Evolutionary conservation across 2,113 vertebrate genomes (phyloP).

Genomic region (Scartelaos histophorus): DNA sequence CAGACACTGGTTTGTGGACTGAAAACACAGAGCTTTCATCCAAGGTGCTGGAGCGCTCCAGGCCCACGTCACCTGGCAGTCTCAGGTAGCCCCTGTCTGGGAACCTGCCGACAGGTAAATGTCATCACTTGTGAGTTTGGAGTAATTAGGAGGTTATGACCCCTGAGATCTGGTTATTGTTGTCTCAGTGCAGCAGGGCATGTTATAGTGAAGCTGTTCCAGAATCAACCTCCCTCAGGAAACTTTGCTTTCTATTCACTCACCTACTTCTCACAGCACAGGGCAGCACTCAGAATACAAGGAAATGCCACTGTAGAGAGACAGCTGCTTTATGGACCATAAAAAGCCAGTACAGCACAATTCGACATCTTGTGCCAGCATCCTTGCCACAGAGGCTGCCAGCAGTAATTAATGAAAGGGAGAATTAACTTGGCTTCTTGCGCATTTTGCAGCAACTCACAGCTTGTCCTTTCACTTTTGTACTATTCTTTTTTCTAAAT

Average conservation of each 20-base stretch:
- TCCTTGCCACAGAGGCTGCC: conserved; percentile 17
- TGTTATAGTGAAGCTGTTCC: conserved; percentile 49
- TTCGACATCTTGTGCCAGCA: conserved; percentile 29
- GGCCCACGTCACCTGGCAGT: conserved; percentile 54
- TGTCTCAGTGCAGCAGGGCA: conserved; percentile 45
- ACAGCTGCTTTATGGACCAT: conserved; percentile 54
- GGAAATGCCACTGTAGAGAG: conserved; percentile 66
- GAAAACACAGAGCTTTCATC: conserved; percentile 65
- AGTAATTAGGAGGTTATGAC: conserved; percentile 71
- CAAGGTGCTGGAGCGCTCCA: conserved; percentile 51
- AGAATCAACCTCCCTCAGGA: conserved; percentile 74
- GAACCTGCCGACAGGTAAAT: conserved; percentile 53
- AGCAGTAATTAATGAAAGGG: conserved; percentile 52
- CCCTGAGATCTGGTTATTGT: conserved; percentile 57
- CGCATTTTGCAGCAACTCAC: conserved; percentile 43
- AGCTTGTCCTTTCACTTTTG: conserved; percentile 29
- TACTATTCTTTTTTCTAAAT: not conserved
- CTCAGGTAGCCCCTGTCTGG: conserved; percentile 65
- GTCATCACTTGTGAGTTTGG: conserved; percentile 54
- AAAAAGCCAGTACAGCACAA: conserved; percentile 31
- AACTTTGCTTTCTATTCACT: conserved; percentile 68
- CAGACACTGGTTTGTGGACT: conserved; percentile 51
- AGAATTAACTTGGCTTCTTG: conserved; percentile 51
- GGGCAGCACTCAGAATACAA: conserved; percentile 60
- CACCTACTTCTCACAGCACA: conserved; percentile 50